Base-by-base conservation (phyloP, 2,113 vertebrate species). In the Microcebus lehilahytsara region DNA sequence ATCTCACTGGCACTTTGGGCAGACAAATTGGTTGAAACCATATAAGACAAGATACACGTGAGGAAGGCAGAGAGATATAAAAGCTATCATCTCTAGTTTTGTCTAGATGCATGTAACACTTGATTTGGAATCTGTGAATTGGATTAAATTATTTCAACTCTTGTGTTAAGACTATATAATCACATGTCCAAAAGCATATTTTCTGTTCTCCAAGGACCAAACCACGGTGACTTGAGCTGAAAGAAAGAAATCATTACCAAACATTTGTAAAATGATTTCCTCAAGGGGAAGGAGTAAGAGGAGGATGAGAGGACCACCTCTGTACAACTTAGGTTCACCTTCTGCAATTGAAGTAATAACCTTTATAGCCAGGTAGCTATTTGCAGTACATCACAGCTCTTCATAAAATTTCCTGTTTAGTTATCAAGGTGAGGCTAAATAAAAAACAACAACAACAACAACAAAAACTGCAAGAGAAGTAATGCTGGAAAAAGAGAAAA, bases 91-190 rank as follows among this genome's bases (percentile, higher is more conserved):
- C 60, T 86, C 60, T 75, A 40, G 89, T 97, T 97, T 97, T 97
- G 71, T 96, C 92, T 91, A 46, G 2, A 83, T 80, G 40, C 40
- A 9, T 64, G 0, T 49, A n/a, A 37, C 60, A 51, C 67, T 75
- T 97, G 86, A 97, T 97, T 97, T 98, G 96, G 95, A 98, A 98
- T 97, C 71, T 42, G 10, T 66, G 62, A 71, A 40, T 74, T 60
- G 1, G 86, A 97, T 80, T 94, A 51, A 96, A 97, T 95, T 97
- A 51, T 95, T 80, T 91, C 34, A 84, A 58, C 13, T 72, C 22
- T 78, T 96, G 56, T 42, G 22, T 96, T 91, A 95, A 85, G 92
- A 85, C 75, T 95, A 95, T 94, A 85, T 89, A 92, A 67, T 96
- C 62, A 86, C 53, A 95, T 40, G 37, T 49, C 42, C 88, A 6